Conservation (phyloP, 2,888 invertebrate genomes). For the Campoplex nolae region DNA sequence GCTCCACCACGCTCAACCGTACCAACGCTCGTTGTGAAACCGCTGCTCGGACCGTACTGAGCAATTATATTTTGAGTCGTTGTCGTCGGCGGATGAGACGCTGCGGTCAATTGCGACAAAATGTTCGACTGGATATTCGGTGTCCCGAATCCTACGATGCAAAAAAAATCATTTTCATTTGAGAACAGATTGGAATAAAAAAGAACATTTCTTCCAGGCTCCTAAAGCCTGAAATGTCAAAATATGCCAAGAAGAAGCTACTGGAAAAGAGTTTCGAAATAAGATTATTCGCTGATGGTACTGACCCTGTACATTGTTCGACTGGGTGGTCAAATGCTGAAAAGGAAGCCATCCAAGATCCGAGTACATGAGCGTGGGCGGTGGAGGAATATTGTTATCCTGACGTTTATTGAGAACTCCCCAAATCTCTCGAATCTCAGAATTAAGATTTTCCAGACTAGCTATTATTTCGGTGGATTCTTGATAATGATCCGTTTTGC, state of each 20-base stretch:
- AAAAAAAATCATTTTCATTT: not conserved
- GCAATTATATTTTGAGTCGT: conserved; percentile 83
- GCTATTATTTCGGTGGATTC: conserved; percentile 90
- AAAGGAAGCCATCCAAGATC: conserved; percentile 86
- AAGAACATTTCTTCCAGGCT: too few species aligned
- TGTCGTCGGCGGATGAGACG: conserved; percentile 79
- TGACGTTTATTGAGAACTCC: conserved; percentile 88
- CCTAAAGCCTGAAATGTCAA: too few species aligned
- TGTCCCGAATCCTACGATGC: conserved; percentile 78
- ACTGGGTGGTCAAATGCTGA: conserved; percentile 77
- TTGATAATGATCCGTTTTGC: conserved; percentile 86
- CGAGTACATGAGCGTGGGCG: conserved; percentile 86
- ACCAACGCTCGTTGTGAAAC: conserved; percentile 83
- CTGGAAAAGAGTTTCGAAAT: too few species aligned
- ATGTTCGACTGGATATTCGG: conserved; percentile 83
- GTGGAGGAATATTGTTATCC: conserved; percentile 85
- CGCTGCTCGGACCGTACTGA: conserved; percentile 82
- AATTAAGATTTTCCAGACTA: conserved; percentile 89
- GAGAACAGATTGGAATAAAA: too few species aligned
- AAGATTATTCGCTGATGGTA: too few species aligned
- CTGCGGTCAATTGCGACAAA: conserved; percentile 79
- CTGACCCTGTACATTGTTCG: conserved; percentile 79
- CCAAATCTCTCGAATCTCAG: conserved; percentile 90
- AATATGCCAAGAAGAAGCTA: too few species aligned
- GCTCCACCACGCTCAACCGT: conserved; percentile 86